Conservation (phyloP, 2,113 vertebrate species). For the Puntigrus tetrazona region DNA sequence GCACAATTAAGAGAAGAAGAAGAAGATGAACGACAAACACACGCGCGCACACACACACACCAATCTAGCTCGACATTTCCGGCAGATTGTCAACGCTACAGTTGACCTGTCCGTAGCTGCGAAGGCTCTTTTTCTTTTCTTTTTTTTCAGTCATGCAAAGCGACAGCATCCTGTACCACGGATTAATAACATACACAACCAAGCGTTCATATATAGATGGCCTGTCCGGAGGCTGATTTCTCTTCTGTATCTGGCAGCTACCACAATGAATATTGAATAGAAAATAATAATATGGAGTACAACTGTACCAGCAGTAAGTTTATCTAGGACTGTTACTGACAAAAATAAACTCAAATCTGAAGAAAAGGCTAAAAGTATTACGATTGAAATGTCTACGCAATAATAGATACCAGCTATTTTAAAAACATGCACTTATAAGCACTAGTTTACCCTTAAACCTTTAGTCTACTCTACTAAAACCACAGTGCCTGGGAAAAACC, state of each 20-base stretch:
- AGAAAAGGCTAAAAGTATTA: slow-evolving; percentile 85
- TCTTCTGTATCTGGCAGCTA: slow-evolving; percentile 72
- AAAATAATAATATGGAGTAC: slow-evolving; percentile 85
- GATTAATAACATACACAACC: slow-evolving; percentile 67
- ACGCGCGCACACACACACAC: neutral
- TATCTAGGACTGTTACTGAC: slow-evolving; percentile 90
- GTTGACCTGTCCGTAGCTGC: slow-evolving; percentile 65
- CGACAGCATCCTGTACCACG: slow-evolving; percentile 76
- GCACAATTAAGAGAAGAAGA: slow-evolving; percentile 59
- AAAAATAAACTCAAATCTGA: slow-evolving; percentile 83
- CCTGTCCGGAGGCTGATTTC: slow-evolving; percentile 83
- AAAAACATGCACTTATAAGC: slow-evolving; percentile 83
- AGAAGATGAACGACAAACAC: slow-evolving; percentile 60
- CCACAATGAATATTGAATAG: slow-evolving; percentile 80
- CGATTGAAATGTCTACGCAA: slow-evolving; percentile 88
- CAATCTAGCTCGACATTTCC: slow-evolving; percentile 27
- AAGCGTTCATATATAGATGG: slow-evolving; percentile 63
- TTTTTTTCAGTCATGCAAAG: slow-evolving; percentile 62
- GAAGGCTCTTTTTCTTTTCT: slow-evolving; percentile 48
- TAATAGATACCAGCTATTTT: slow-evolving; percentile 99
- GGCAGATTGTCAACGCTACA: slow-evolving; percentile 61
- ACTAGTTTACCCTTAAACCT: slow-evolving; percentile 82
- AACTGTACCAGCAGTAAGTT: slow-evolving; percentile 99
- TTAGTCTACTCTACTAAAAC: slow-evolving; percentile 77
- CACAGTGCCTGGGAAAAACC: slow-evolving; percentile 76